A percentile compares a stretch with the other conserved stretches of the same genome.
phyloP scores from a whole-genome alignment of 2,113 vertebrate genomes.

The Deroptyus accipitrinus region DNA sequence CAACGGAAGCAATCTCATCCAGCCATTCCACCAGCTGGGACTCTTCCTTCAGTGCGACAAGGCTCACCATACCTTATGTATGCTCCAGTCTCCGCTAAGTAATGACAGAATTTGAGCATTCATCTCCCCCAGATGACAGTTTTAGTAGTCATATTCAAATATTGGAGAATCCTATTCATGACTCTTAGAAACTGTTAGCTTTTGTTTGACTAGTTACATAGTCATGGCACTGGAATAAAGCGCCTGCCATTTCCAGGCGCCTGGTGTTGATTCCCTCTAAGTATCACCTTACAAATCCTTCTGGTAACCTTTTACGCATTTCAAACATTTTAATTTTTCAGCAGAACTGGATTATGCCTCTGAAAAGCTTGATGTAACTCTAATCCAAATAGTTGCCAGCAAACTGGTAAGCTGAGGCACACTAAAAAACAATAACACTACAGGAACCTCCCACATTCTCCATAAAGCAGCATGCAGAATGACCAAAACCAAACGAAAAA shows the following conservation, averaged over 20 bases:
- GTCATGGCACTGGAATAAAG: not conserved
- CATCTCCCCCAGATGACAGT: not conserved
- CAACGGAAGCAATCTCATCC: not conserved
- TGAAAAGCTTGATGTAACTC: not conserved
- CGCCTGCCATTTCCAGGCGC: not conserved
- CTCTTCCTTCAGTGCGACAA: accelerated
- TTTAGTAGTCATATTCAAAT: not conserved
- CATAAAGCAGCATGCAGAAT: not conserved
- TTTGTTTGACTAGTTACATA: not conserved
- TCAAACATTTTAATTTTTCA: not conserved
- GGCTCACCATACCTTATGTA: not conserved
- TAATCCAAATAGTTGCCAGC: not conserved
- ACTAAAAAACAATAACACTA: not conserved
- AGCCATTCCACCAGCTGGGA: not conserved
- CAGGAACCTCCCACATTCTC: not conserved
- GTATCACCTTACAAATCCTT: not conserved
- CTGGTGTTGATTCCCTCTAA: not conserved
- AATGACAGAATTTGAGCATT: not conserved
- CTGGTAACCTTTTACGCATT: not conserved
- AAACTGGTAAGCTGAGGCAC: not conserved
- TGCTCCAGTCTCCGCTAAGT: accelerated
- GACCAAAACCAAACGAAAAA: not conserved
- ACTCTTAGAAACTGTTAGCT: not conserved
- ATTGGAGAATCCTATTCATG: not conserved
- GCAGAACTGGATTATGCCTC: not conserved